Evolutionary conservation across 1,140 invertebrate genomes (phyloP), one percentile per base, ranked within the genome.

Genomic region (Campoletis sonorensis): DNA sequence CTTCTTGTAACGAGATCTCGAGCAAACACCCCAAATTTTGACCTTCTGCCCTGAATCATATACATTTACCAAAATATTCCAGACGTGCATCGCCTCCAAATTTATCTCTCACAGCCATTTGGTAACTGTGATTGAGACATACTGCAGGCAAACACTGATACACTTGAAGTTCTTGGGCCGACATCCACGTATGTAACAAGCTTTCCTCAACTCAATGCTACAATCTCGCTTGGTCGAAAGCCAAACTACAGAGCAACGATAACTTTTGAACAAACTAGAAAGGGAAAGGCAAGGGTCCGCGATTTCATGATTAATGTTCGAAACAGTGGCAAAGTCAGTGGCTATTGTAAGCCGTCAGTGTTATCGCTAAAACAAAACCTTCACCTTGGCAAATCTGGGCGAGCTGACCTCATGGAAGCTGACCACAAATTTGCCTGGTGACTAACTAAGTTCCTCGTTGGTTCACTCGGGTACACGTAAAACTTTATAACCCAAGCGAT

Each of bases 291-390:
- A 4, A n/a, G 85, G 85, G 76, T 84, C 4, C 51, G n/a, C 37
- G 85, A 85, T 85, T 85, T 81, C 81, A 87, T 85, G 87, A 87
- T 87, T 85, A 87, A 87, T 87, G 83, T 81, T 71, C 78, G 80
- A 84, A 87, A 87, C 86, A 85, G 81, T 82, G 75, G 81, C 49
- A 75, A 72, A 86, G 81, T 83, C 7, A 15, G 49, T 45, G 45
- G 45, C 72, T 27, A 75, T 37, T 37, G 33, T 45, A 18, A 72
- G 40, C 70, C 33, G 33, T 76, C 45, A 16, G 40, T 40, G 16
- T 54, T 49, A 67, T 75, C 58, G 33, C 58, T 67, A 23, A 80
- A 71, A 37, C 13, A 67, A 40, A 49, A 37, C 26, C 16, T 40
- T 30, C 58, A 33, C 30, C 45, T 8, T 23, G 61, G 58, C 33